phyloP scores from a whole-genome alignment of 2,888 invertebrate genomes.

The Phorcus lineatus region DNA sequence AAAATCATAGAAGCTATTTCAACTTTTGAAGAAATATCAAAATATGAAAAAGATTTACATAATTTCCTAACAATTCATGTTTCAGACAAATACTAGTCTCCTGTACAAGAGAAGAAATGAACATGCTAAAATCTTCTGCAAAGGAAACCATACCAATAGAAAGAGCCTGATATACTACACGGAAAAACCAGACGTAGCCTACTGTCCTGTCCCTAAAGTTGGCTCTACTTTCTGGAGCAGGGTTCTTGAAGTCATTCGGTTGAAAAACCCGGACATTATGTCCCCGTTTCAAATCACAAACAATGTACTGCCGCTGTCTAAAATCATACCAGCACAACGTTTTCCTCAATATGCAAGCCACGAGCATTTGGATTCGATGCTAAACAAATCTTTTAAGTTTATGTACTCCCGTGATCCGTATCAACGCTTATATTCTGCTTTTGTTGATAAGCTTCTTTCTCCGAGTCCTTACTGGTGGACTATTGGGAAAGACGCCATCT shows the following conservation, averaged over 20 bases:
- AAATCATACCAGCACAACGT: not conserved
- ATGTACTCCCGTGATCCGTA: slow-evolving; percentile 5
- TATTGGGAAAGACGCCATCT: not conserved
- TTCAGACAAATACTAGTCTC: too few species aligned
- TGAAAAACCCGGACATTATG: not conserved
- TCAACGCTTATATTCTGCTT: not conserved
- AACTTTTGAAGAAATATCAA: too few species aligned
- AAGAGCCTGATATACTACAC: too few species aligned
- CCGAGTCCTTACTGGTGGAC: not conserved
- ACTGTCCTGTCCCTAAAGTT: slow-evolving; percentile 6
- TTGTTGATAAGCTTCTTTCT: not conserved
- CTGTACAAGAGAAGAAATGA: too few species aligned
- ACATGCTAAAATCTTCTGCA: too few species aligned
- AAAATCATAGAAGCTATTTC: too few species aligned
- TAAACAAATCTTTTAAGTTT: not conserved
- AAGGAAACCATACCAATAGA: too few species aligned
- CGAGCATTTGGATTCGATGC: not conserved
- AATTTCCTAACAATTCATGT: too few species aligned
- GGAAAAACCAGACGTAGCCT: not conserved
- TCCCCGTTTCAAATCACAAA: slow-evolving; percentile 5
- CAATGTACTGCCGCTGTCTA: too few species aligned
- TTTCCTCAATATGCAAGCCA: too few species aligned
- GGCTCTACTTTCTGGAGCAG: slow-evolving; percentile 4
- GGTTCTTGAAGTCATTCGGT: not conserved
- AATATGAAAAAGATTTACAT: too few species aligned